Evolutionary conservation across 2,113 vertebrate species (phyloP).

Genomic region (Cinclus mexicanus): DNA sequence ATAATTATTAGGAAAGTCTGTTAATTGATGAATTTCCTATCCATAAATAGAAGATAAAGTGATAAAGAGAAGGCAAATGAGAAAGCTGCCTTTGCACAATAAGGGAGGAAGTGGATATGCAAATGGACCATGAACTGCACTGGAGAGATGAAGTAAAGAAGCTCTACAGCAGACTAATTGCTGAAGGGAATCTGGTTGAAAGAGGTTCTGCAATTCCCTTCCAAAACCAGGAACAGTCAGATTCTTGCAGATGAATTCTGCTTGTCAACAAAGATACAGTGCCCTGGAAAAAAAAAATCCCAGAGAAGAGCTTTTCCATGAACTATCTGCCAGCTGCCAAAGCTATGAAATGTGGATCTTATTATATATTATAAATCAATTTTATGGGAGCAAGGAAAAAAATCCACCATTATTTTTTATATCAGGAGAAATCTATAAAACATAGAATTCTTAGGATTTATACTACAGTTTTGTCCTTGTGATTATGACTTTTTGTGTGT

Average conservation of each 20-base stretch:
- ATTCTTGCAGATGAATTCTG: background rate
- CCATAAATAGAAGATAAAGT: background rate
- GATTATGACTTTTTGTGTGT: background rate
- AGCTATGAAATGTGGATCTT: background rate
- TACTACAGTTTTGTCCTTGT: background rate
- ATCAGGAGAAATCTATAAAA: constrained; percentile 11
- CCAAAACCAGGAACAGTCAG: background rate
- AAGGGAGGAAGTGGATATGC: background rate
- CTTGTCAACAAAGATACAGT: background rate
- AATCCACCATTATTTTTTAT: background rate
- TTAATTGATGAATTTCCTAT: background rate
- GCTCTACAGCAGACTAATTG: background rate
- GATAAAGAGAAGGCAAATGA: background rate
- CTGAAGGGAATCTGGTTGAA: background rate
- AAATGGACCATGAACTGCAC: background rate
- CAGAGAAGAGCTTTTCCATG: background rate
- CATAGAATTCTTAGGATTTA: background rate
- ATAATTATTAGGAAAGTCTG: background rate
- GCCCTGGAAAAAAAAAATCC: background rate
- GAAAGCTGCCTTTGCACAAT: background rate
- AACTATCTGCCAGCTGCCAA: background rate
- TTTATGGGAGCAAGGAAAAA: constrained; percentile 10
- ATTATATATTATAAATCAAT: background rate
- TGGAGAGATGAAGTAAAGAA: background rate
- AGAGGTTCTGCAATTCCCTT: background rate